A percentile compares a stretch with the other conserved stretches of the same genome.
Conservation (phyloP, 2,888 invertebrate genomes). For the Eurois occulta region DNA sequence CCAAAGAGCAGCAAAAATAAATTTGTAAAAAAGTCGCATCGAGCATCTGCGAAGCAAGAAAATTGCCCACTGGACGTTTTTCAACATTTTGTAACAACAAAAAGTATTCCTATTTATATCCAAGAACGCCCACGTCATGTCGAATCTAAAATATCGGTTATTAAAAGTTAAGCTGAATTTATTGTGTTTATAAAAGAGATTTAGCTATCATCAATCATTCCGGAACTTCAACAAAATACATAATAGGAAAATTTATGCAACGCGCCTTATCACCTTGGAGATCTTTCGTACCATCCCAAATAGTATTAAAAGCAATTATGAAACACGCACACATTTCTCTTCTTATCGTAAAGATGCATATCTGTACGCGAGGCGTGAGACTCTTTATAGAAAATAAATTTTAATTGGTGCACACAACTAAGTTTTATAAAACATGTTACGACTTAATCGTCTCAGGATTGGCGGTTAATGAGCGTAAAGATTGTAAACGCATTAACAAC, state of each 20-base stretch:
- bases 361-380: slow-evolving; percentile 82
- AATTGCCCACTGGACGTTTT: slow-evolving; percentile 39
- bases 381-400: slow-evolving; percentile 82
- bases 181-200: slow-evolving; percentile 65
- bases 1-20: slow-evolving; percentile 10
- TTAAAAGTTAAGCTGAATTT: slow-evolving; percentile 63
- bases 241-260: slow-evolving; percentile 78
- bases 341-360: slow-evolving; percentile 82
- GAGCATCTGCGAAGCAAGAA: slow-evolving; percentile 32
- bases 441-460: slow-evolving; percentile 86
- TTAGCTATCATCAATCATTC: slow-evolving; percentile 78
- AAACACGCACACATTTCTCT: slow-evolving; percentile 79
- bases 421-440: slow-evolving; percentile 85
- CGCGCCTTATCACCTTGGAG: slow-evolving; percentile 68
- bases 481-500: slow-evolving; percentile 84
- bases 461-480: slow-evolving; percentile 89
- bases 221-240: slow-evolving; percentile 72
- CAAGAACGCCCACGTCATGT: slow-evolving; percentile 48
- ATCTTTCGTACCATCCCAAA: slow-evolving; percentile 76
- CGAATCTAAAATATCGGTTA: slow-evolving; percentile 55
- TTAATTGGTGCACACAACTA: slow-evolving; percentile 85
- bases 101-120: slow-evolving; percentile 49
- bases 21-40: slow-evolving; percentile 43
- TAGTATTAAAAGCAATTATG: slow-evolving; percentile 83
- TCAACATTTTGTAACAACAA: slow-evolving; percentile 28